phyloP scores from a whole-genome alignment of 2,888 invertebrate genomes.

The Leucania comma region DNA sequence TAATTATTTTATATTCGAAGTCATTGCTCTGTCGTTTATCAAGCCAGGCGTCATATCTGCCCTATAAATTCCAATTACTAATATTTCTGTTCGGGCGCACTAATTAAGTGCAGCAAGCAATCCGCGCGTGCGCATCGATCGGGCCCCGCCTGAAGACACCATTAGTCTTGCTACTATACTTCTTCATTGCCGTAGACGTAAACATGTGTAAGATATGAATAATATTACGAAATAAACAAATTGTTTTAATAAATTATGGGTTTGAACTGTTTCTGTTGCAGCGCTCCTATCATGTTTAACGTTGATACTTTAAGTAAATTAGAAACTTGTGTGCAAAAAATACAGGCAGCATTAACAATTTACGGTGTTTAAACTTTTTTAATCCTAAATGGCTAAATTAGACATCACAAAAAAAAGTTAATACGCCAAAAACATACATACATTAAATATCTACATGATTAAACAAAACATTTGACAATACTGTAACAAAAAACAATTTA shows the following conservation, averaged over 20 bases:
- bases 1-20: conserved; percentile 62
- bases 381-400: too few relatives aligned
- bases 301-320: background rate
- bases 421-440: too few relatives aligned
- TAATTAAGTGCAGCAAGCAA: conserved; percentile 87
- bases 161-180: conserved; percentile 82
- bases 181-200: conserved; percentile 66
- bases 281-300: background rate
- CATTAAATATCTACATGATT: too few relatives aligned
- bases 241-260: conserved; percentile 5
- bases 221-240: conserved; percentile 17
- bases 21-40: conserved; percentile 74
- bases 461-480: too few relatives aligned
- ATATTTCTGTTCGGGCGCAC: conserved; percentile 84
- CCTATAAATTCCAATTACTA: conserved; percentile 85
- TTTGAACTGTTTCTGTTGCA: background rate
- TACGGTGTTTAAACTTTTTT: background rate
- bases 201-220: conserved; percentile 54
- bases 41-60: conserved; percentile 71
- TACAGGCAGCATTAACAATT: background rate
- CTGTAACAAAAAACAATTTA: too few relatives aligned
- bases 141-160: conserved; percentile 83
- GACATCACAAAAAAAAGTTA: too few relatives aligned
- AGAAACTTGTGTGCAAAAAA: background rate
- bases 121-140: conserved; percentile 85